Conservation (phyloP, 2,888 invertebrate genomes). For the Hypsopygia costalis region DNA sequence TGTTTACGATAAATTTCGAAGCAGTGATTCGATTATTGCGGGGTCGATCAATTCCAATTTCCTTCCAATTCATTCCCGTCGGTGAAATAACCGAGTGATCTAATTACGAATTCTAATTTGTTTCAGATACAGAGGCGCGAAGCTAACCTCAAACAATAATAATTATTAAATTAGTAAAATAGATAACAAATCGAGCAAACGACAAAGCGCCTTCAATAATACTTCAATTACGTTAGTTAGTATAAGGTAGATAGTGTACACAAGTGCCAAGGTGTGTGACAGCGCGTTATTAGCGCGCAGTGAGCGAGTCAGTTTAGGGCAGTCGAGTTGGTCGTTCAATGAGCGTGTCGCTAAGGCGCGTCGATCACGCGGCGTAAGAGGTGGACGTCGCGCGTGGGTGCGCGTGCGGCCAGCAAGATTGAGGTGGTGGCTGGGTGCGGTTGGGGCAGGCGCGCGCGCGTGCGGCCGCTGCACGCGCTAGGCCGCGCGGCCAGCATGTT, state of each 20-base stretch:
- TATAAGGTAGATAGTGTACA: slow-evolving; percentile 41
- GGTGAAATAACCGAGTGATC: slow-evolving; percentile 23
- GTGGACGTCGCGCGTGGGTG: slow-evolving; percentile 21
- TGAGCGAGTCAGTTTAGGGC: slow-evolving; percentile 11
- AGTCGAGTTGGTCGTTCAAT: slow-evolving; percentile 22
- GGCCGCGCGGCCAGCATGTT: slow-evolving; percentile 74
- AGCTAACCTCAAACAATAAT: slow-evolving; percentile 35
- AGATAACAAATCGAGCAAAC: slow-evolving; percentile 44
- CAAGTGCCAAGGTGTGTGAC: slow-evolving; percentile 47
- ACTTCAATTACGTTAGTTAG: slow-evolving; percentile 56
- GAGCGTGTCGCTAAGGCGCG: slow-evolving; percentile 24
- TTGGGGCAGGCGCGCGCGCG: slow-evolving; percentile 77
- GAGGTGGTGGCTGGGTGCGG: slow-evolving; percentile 76
- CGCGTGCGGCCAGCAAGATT: slow-evolving; percentile 61
- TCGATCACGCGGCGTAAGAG: slow-evolving; percentile 27
- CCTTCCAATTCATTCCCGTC: slow-evolving; percentile 31
- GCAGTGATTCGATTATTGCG: slow-evolving; percentile 37
- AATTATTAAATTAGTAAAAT: slow-evolving; percentile 33
- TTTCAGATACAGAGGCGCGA: slow-evolving; percentile 63
- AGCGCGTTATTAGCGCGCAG: slow-evolving; percentile 16
- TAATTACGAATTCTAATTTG: slow-evolving; percentile 53
- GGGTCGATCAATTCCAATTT: slow-evolving; percentile 44
- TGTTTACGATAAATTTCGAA: slow-evolving; percentile 28
- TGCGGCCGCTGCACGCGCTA: slow-evolving; percentile 73
- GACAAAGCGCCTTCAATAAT: slow-evolving; percentile 70